Percentiles rank a stretch among this genome's conserved stretches.
These are phyloP conservation scores for Nomada ruficornis DNA, from an alignment of 2,888 invertebrate genomes.

Conservation along the genomic window DNA sequence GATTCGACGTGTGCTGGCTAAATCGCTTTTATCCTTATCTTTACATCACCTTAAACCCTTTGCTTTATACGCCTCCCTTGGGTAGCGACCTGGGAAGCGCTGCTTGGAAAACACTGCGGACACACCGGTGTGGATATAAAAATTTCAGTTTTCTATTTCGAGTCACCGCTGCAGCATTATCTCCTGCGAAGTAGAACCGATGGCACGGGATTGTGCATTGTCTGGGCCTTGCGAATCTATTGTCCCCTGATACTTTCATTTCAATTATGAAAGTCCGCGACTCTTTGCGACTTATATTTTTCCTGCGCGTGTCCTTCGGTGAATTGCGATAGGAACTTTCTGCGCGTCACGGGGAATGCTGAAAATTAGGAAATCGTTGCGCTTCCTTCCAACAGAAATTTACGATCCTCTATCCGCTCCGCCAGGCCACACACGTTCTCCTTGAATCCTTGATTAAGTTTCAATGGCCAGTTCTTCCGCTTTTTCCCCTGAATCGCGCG, in stretches of 20 bases:
- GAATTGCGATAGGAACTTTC: background rate
- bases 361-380: background rate
- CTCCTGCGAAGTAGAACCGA: constrained; percentile 2
- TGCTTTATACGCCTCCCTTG: constrained; percentile 61
- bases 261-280: too few species aligned
- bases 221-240: background rate
- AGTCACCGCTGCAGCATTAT: background rate
- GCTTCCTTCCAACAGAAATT: constrained; percentile 14
- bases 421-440: background rate
- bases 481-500: constrained; percentile 23
- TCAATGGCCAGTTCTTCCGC: background rate
- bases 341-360: background rate
- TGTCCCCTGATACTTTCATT: background rate
- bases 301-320: background rate
- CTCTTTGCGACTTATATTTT: too few species aligned
- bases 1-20: constrained; percentile 52
- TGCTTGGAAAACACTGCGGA: background rate
- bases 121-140: constrained; percentile 37
- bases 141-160: constrained; percentile 58
- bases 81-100: background rate
- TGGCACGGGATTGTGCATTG: constrained; percentile 19
- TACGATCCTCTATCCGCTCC: background rate
- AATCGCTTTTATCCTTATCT: constrained; percentile 67
- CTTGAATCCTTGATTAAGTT: constrained; percentile 46
- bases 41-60: constrained; percentile 60